Percentiles rank a stretch among this genome's conserved stretches.
phyloP scores from a whole-genome alignment of 1,140 invertebrate species.

The Pachyrhynchus sulphureomaculatus region DNA sequence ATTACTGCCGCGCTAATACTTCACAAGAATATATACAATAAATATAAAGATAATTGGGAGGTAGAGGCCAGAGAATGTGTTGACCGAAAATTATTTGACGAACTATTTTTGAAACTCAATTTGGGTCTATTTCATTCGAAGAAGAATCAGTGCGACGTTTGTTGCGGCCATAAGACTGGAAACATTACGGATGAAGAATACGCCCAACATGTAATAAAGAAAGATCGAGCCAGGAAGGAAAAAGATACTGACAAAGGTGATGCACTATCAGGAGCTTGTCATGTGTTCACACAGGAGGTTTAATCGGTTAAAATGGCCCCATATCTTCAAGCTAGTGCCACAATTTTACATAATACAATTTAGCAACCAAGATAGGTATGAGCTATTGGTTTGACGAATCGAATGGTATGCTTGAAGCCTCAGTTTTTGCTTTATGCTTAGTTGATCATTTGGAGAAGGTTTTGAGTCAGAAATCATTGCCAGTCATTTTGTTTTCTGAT shows the following conservation, averaged over 20 bases:
- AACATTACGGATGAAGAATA: conserved; percentile 33
- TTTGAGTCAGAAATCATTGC: neutral
- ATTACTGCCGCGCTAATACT: too few relatives aligned
- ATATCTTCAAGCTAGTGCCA: conserved; percentile 8
- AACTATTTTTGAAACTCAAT: conserved; percentile 35
- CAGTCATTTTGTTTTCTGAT: neutral
- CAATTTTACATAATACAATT: conserved; percentile 15
- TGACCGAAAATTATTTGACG: conserved; percentile 4
- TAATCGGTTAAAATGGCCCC: conserved; percentile 3
- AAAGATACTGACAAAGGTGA: conserved; percentile 36
- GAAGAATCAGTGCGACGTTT: conserved; percentile 42
- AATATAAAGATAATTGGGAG: too few relatives aligned
- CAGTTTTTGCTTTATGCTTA: neutral
- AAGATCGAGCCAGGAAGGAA: conserved; percentile 33
- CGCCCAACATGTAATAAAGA: conserved; percentile 31
- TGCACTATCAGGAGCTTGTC: conserved; percentile 9
- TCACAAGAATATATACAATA: too few relatives aligned
- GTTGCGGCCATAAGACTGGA: conserved; percentile 30
- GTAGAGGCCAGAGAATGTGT: too few relatives aligned
- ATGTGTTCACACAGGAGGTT: conserved; percentile 3
- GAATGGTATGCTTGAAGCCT: conserved; percentile 3
- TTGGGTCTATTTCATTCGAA: conserved; percentile 32
- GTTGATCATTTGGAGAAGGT: neutral
- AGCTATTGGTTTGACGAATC: conserved; percentile 17
- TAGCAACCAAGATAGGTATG: neutral